phyloP scores from a whole-genome alignment of 2,888 invertebrate genomes.

The Epinotia ramella region DNA sequence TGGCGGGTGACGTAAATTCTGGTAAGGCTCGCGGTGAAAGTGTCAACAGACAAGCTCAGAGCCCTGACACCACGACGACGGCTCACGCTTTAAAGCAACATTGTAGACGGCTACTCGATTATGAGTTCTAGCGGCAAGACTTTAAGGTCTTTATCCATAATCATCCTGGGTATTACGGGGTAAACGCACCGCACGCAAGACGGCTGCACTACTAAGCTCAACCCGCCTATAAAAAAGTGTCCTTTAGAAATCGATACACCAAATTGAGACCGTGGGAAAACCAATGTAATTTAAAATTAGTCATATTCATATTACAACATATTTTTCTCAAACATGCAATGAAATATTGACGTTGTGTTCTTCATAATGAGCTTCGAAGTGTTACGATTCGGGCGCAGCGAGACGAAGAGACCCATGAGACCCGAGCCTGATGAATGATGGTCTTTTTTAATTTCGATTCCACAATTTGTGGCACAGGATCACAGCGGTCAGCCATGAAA shows the following conservation, averaged over 20 bases:
- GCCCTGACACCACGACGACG: conserved; percentile 58
- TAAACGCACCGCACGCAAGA: neutral
- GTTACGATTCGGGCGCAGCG: too few relatives aligned
- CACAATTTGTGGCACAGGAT: too few relatives aligned
- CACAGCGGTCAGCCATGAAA: too few relatives aligned
- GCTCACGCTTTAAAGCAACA: conserved; percentile 17
- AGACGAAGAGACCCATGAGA: too few relatives aligned
- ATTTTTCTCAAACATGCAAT: too few relatives aligned
- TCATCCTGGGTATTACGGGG: neutral
- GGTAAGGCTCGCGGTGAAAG: conserved; percentile 75
- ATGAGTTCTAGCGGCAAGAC: neutral
- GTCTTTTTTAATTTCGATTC: too few relatives aligned
- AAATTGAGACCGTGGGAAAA: conserved; percentile 15
- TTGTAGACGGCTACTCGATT: neutral
- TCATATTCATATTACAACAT: neutral
- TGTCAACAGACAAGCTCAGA: conserved; percentile 67
- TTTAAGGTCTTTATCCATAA: neutral
- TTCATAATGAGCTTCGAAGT: too few relatives aligned
- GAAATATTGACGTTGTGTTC: too few relatives aligned
- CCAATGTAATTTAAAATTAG: neutral
- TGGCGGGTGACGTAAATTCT: conserved; percentile 71
- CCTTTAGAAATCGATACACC: conserved; percentile 14
- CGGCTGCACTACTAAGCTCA: neutral
- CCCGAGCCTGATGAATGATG: too few relatives aligned
- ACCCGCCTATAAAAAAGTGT: conserved; percentile 1